Evolutionary conservation across 2,888 invertebrate genomes (phyloP), one percentile per base, ranked within the genome.

Genomic region (Dryadula phaetusa): DNA sequence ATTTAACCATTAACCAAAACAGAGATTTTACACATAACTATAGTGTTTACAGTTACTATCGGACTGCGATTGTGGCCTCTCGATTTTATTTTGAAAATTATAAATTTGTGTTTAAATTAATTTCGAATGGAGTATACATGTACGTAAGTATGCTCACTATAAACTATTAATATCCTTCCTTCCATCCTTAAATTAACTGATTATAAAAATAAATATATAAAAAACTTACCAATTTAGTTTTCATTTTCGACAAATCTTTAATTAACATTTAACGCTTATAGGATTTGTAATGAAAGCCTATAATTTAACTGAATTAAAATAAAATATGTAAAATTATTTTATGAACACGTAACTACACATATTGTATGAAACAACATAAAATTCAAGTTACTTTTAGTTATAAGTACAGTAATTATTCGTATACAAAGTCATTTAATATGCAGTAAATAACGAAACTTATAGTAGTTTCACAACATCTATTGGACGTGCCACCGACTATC

Each of bases 161-260:
- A n/a, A n/a, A n/a, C n/a, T n/a, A n/a, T n/a, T n/a, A n/a, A n/a
- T n/a, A n/a, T n/a, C n/a, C n/a, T n/a, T n/a, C n/a, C n/a, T n/a
- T n/a, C n/a, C n/a, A n/a, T n/a, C n/a, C n/a, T n/a, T n/a, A n/a
- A n/a, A n/a, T n/a, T n/a, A n/a, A n/a, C 40, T 44, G 16, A 16
- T n/a, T n/a, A 2, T 44, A 7, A 44, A 10, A 16, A 12, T 60
- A 40, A 47, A 64, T 60, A 44, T 46, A 44, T 58, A 62, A 14
- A 62, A 47, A 60, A 20, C 60, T 64, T 20, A 64, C 74, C 73
- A 76, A 74, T 75, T 77, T 77, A 76, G 81, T 76, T 77, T 83
- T 88, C 77, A 87, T 87, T 85, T 73, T 67, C 73, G 72, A 79
- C 81, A 85, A 87, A 87, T 87, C 84, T 82, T 78, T 83, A 84